Conservation (phyloP, 2,113 vertebrate genomes). For the Oreochromis tanganicae region DNA sequence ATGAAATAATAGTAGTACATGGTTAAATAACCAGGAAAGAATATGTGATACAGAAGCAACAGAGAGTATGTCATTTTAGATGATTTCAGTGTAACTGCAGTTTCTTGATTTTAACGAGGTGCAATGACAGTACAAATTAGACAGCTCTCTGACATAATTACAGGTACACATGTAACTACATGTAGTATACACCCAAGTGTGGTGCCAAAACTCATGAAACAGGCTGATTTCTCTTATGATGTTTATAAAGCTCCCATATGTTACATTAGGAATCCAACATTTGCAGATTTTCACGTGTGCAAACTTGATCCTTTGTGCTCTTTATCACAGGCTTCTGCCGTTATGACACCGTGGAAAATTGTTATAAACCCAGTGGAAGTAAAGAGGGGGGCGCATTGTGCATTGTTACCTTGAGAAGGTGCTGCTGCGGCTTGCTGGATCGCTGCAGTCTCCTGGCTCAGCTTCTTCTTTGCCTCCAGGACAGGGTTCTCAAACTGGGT, state of each 20-base stretch:
- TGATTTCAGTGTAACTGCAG: neutral
- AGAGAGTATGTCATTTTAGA: neutral
- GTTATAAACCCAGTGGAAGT: neutral
- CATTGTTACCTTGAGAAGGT: slow-evolving; percentile 58
- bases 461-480: slow-evolving; percentile 91
- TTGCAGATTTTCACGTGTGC: neutral
- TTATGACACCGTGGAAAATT: neutral
- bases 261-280: neutral
- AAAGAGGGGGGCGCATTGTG: neutral
- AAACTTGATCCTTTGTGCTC: neutral
- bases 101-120: neutral
- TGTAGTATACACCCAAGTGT: neutral
- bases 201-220: neutral
- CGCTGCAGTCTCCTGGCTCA: slow-evolving; percentile 76
- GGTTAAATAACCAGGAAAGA: neutral
- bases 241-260: neutral
- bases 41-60: neutral
- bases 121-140: neutral
- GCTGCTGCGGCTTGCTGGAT: slow-evolving; percentile 45
- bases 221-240: neutral
- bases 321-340: neutral
- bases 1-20: neutral
- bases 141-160: neutral
- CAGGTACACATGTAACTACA: neutral
- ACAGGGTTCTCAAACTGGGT: slow-evolving; percentile 99